These are phyloP conservation scores for Amaurobius ferox DNA, from an alignment of 2,888 invertebrate genomes.

Conservation along the genomic window DNA sequence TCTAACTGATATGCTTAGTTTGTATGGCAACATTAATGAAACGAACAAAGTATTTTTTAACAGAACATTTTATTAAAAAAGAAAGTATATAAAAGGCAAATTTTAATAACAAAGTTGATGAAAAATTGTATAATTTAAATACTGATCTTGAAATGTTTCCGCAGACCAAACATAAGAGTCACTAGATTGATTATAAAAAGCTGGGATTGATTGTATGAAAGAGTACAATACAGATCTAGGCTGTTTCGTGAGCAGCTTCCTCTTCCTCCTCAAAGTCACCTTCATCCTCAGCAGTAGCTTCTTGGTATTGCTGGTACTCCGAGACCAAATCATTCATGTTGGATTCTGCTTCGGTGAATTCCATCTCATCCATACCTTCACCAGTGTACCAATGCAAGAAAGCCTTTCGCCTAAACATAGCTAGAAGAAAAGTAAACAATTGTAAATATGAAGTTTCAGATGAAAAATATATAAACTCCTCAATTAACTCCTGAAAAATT, in stretches of 20 bases:
- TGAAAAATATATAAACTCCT: too few species aligned
- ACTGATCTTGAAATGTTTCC: too few species aligned
- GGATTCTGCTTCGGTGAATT: slow-evolving; percentile 96
- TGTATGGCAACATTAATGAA: too few species aligned
- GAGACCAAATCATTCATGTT: slow-evolving; percentile 92
- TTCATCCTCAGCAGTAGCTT: slow-evolving; percentile 89
- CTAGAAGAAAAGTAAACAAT: slow-evolving; percentile 76
- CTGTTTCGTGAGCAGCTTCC: slow-evolving; percentile 40
- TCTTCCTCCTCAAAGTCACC: slow-evolving; percentile 78
- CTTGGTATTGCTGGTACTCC: slow-evolving; percentile 96
- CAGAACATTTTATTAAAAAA: too few species aligned
- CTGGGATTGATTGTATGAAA: background rate
- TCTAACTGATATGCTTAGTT: too few species aligned
- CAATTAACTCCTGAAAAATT: too few species aligned
- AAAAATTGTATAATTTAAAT: too few species aligned
- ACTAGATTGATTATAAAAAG: background rate
- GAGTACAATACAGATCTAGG: slow-evolving; percentile 5
- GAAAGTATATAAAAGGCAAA: background rate
- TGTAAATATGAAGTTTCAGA: too few species aligned
- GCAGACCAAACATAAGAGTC: background rate
- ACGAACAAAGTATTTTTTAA: too few species aligned
- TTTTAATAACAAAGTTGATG: background rate
- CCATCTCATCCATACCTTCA: slow-evolving; percentile 98
- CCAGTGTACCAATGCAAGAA: slow-evolving; percentile 99
- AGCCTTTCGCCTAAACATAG: slow-evolving; percentile 97